Conservation (phyloP, 2,113 vertebrate species). For the Chiloscyllium plagiosum region DNA sequence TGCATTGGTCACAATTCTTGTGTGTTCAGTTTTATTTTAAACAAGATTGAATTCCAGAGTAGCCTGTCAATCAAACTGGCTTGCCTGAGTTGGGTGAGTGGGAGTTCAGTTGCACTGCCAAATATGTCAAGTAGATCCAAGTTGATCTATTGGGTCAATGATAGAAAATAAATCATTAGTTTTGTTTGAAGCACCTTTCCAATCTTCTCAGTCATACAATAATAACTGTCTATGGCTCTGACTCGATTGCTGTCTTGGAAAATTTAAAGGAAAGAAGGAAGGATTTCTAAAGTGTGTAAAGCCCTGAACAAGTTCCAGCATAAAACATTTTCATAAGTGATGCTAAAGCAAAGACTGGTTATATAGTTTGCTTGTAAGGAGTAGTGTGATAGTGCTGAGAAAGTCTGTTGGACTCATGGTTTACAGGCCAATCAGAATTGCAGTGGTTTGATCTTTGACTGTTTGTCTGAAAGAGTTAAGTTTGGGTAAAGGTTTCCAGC, state of each 20-base stretch:
- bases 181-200: conserved; percentile 8
- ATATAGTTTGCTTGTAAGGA: background rate
- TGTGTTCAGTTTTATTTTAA: background rate
- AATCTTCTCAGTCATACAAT: background rate
- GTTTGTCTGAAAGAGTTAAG: background rate
- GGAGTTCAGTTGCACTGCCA: background rate
- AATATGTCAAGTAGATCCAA: background rate
- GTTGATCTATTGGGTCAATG: background rate
- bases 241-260: conserved; percentile 19
- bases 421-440: background rate
- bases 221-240: background rate
- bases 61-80: background rate
- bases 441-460: background rate
- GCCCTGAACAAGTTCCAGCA: background rate
- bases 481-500: background rate
- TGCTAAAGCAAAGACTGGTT: background rate
- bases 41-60: background rate
- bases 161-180: background rate
- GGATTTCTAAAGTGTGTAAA: background rate
- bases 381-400: background rate
- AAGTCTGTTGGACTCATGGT: background rate
- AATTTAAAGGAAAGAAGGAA: background rate
- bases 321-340: background rate
- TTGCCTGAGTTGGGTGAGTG: background rate
- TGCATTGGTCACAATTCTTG: background rate